These are phyloP conservation scores for Latheticus oryzae DNA, from an alignment of 2,888 invertebrate genomes.

Conservation along the genomic window DNA sequence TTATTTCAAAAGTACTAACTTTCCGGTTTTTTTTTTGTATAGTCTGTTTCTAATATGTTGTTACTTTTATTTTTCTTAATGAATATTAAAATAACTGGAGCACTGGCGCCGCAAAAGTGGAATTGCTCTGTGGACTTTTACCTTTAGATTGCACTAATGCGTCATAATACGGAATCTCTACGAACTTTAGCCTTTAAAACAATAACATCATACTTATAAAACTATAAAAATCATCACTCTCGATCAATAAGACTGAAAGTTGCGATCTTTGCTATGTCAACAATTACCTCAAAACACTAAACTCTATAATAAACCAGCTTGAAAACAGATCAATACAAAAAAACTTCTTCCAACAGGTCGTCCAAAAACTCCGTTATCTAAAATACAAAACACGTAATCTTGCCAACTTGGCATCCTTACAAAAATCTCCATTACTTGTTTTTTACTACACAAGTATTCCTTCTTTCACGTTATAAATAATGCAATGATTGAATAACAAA, in stretches of 20 bases:
- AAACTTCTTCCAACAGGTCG: conserved; percentile 4
- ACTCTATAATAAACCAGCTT: too few relatives aligned
- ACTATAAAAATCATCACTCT: conserved; percentile 7
- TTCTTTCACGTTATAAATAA: too few relatives aligned
- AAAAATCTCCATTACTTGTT: conserved; percentile 7
- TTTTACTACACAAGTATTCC: too few relatives aligned
- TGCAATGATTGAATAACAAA: conserved; percentile 19
- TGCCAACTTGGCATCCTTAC: conserved; percentile 19
- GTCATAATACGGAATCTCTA: not conserved
- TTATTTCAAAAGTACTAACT: too few relatives aligned
- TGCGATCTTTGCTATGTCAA: conserved; percentile 11
- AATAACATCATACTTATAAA: too few relatives aligned
- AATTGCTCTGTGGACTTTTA: not conserved
- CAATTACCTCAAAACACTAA: too few relatives aligned
- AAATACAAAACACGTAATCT: conserved; percentile 12
- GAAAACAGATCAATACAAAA: too few relatives aligned
- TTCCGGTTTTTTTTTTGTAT: too few relatives aligned
- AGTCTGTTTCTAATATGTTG: too few relatives aligned
- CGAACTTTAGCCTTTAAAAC: too few relatives aligned
- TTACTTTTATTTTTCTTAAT: too few relatives aligned
- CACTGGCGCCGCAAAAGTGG: conserved; percentile 1
- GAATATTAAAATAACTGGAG: too few relatives aligned
- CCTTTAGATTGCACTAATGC: not conserved
- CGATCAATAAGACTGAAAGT: conserved; percentile 9
- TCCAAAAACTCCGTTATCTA: conserved; percentile 3